Evolutionary conservation across 2,113 vertebrate genomes (phyloP).

Genomic region (Grantiella picta): DNA sequence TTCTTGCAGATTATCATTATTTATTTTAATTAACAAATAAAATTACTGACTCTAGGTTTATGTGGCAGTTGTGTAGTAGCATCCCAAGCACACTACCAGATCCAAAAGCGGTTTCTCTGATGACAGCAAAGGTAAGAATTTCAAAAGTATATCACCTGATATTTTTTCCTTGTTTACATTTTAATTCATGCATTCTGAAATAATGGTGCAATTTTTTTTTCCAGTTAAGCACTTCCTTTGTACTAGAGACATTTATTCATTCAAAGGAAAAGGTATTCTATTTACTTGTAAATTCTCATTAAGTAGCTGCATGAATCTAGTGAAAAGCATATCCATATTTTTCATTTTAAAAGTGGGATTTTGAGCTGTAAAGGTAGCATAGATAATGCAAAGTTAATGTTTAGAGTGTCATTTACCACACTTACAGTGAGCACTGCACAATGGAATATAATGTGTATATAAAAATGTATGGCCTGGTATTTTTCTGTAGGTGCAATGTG

Average conservation of each 20-base stretch:
- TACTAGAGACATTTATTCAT: constrained; percentile 98
- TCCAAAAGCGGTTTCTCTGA: constrained; percentile 95
- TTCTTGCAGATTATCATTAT: constrained; percentile 36
- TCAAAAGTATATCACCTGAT: not conserved
- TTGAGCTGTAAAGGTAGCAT: not conserved
- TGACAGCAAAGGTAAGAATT: constrained; percentile 93
- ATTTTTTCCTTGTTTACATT: not conserved
- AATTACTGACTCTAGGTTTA: constrained; percentile 83
- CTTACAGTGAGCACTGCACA: not conserved
- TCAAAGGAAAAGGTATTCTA: constrained; percentile 96
- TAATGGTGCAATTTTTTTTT: constrained; percentile 51
- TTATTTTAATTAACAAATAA: constrained; percentile 57
- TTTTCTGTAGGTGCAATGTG: not conserved
- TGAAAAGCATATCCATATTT: not conserved
- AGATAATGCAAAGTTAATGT: not conserved
- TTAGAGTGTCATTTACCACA: not conserved
- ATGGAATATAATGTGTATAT: not conserved
- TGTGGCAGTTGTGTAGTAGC: constrained; percentile 99
- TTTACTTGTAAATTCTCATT: constrained; percentile 30
- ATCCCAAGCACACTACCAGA: constrained; percentile 97
- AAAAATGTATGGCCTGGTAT: not conserved
- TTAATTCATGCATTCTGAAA: constrained; percentile 16
- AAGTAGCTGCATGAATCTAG: constrained; percentile 29
- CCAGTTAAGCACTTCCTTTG: constrained; percentile 98
- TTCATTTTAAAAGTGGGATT: not conserved